Conservation (phyloP, 2,888 invertebrate species). For the Ennomos fuscantarius region DNA sequence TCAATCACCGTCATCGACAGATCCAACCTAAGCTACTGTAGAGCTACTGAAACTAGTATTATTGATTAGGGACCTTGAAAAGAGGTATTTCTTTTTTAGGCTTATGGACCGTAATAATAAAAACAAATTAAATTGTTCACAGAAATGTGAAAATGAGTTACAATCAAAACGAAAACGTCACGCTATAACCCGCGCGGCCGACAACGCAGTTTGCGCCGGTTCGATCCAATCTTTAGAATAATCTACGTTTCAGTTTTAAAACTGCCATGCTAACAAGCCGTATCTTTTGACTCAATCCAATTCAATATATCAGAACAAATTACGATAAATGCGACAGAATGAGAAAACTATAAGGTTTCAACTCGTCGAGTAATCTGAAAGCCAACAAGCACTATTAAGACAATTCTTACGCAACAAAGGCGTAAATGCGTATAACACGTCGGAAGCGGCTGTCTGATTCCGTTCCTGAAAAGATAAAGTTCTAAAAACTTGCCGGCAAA, state of each 20-base stretch:
- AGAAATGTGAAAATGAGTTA: no score
- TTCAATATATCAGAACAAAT: constrained; percentile 3
- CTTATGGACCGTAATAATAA: no score
- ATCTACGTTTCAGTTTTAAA: no score
- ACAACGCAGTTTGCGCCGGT: no score
- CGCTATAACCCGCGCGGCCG: no score
- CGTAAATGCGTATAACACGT: constrained; percentile 35
- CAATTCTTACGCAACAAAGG: constrained; percentile 25
- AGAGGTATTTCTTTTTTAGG: no score
- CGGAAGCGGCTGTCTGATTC: constrained; percentile 43
- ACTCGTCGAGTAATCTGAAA: constrained; percentile 6
- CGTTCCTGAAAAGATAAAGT: constrained; percentile 50
- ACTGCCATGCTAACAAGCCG: background rate
- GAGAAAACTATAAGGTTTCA: constrained; percentile 8
- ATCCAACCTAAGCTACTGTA: no score
- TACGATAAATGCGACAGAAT: constrained; percentile 1
- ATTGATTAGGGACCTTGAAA: no score
- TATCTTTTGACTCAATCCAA: background rate
- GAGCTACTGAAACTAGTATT: no score
- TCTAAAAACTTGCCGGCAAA: constrained; percentile 48
- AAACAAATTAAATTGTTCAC: no score
- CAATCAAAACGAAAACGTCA: no score
- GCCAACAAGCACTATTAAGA: constrained; percentile 12
- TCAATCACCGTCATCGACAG: constrained; percentile 50
- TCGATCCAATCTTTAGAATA: no score